Base-by-base conservation (phyloP, 2,888 invertebrate genomes). In the Tridacna gigas region DNA sequence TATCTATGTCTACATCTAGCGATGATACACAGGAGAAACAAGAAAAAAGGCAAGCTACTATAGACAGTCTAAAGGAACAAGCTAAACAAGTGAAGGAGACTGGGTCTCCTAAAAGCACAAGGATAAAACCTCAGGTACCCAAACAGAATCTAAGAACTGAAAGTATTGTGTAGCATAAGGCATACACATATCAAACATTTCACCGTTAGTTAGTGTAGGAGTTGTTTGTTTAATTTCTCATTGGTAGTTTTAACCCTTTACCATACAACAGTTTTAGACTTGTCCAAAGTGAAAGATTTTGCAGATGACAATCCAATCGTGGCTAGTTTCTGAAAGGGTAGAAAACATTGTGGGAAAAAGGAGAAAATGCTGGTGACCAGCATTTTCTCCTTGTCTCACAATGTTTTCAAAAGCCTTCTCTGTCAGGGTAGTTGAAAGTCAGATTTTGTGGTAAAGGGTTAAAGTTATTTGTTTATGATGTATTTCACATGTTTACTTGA, bases 71-170 rank as follows among this genome's bases (percentile, higher is more conserved):
- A 22, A 71, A 69, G 18, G 47, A 22, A 22, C 69, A 18, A 20
- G 69, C 11, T 65, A 65, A 65, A 28, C 37, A 37, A 37, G 65
- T 22, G 11, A 28, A 18, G 25, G 28, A 65, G 15, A 65, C 25
- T 28, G 26, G 28, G 26, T 26, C 25, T 65, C 18, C 28, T 26
- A 65, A 67, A 45, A 67, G n/a, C 4, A 45, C n/a, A 7, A 67
- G 45, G n/a, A n/a, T 15, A 12, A 51, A 47, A 71, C 71, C 71
- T 71, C 71, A 71, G 13, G 60, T 28, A 71, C 61, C 28, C 0
- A 63, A n/a, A 0, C 56, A 65, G 25, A 82, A 82, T 37, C 11
- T 22, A 7, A 78, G 82, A 63, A 82, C 67, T 67, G 82, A 82
- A 63, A 82, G 82, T 75, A 45, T 82, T 60, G 82, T 82, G 12